A percentile compares a stretch with the other conserved stretches of the same genome.
Conservation (phyloP, 2,113 vertebrate genomes). For the Bos taurus region DNA sequence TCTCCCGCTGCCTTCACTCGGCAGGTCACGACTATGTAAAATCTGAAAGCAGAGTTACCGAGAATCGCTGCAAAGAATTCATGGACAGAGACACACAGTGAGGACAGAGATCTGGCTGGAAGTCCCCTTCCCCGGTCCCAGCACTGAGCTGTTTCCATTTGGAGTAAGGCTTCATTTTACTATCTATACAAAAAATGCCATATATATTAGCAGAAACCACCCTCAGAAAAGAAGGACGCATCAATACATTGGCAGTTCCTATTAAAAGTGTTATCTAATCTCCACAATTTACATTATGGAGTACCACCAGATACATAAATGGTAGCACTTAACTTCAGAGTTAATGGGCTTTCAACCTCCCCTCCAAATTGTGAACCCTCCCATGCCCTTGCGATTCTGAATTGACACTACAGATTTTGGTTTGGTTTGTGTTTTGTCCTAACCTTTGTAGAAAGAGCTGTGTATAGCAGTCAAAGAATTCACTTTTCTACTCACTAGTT, state of each 20-base stretch:
- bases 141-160: background rate
- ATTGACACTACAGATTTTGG: background rate
- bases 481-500: background rate
- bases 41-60: background rate
- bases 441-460: background rate
- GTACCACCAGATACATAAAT: background rate
- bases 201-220: background rate
- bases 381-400: background rate
- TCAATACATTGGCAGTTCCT: background rate
- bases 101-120: background rate
- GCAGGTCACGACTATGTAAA: background rate
- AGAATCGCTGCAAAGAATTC: background rate
- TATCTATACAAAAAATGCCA: background rate
- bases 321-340: background rate
- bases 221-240: background rate
- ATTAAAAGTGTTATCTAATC: background rate
- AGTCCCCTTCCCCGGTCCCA: background rate
- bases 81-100: background rate
- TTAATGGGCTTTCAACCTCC: background rate
- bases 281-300: background rate
- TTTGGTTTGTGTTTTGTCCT: background rate
- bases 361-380: background rate
- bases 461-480: background rate
- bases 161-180: background rate
- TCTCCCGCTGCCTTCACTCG: background rate